Conservation (phyloP, 2,888 invertebrate genomes). For the Andrena dorsata region DNA sequence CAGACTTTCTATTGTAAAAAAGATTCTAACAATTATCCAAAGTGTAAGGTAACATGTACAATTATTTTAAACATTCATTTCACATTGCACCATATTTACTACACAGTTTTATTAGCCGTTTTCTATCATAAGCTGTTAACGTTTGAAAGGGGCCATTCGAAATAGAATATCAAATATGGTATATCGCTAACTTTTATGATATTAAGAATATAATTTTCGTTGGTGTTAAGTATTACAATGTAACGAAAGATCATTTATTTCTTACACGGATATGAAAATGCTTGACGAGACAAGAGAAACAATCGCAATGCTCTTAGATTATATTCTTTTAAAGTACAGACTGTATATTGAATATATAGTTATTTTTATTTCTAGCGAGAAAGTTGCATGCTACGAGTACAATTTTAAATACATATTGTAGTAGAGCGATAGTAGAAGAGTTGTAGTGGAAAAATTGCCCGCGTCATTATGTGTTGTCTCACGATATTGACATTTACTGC, state of each 20-base stretch:
- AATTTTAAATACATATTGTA: constrained; percentile 41
- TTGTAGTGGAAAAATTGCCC: constrained; percentile 12
- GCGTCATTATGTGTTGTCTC: constrained; percentile 25
- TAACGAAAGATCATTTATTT: constrained; percentile 11
- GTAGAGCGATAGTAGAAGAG: constrained; percentile 30
- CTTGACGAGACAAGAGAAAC: constrained; percentile 1
- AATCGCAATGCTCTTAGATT: constrained; percentile 21
- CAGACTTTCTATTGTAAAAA: constrained; percentile 22
- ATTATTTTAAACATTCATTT: constrained; percentile 22
- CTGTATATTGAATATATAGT: constrained; percentile 9
- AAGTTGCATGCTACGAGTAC: constrained; percentile 34
- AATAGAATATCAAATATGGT: constrained; percentile 40
- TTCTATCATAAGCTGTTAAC: constrained; percentile 7
- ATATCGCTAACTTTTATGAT: constrained; percentile 23
- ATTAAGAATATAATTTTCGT: constrained; percentile 14
- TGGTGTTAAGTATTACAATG: constrained; percentile 10
- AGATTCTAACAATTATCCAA: constrained; percentile 11
- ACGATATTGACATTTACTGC: constrained; percentile 64
- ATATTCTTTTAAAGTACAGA: constrained; percentile 7
- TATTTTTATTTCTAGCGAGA: constrained; percentile 37
- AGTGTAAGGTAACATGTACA: neutral
- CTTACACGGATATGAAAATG: constrained; percentile 13
- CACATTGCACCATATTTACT: constrained; percentile 33
- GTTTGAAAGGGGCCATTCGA: constrained; percentile 22
- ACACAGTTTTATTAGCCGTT: constrained; percentile 39